A percentile compares a stretch with the other conserved stretches of the same genome.
phyloP scores from a whole-genome alignment of 2,113 vertebrate species.

The Colinus virginianus region DNA sequence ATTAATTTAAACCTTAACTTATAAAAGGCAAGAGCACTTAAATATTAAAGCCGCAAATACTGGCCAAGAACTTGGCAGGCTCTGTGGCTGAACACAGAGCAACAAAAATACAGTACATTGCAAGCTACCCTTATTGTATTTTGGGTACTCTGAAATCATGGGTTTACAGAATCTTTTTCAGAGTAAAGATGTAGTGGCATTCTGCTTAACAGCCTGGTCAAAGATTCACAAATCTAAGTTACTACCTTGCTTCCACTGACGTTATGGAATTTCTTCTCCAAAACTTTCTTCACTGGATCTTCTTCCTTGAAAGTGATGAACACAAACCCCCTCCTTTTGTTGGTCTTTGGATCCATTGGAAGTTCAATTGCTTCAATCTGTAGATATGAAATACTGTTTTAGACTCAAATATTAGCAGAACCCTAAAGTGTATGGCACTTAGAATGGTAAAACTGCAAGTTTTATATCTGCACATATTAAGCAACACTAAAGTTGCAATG shows the following conservation, averaged over 20 bases:
- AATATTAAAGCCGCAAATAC: not conserved
- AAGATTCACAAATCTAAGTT: not conserved
- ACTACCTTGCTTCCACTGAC: constrained; percentile 96
- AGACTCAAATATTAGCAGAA: not conserved
- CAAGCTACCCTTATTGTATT: not conserved
- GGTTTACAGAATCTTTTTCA: not conserved
- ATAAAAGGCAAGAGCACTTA: not conserved
- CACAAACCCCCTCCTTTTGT: constrained; percentile 97
- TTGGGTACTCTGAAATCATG: not conserved
- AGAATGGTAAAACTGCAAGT: not conserved
- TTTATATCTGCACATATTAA: not conserved
- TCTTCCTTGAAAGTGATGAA: constrained; percentile 99
- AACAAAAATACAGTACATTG: not conserved
- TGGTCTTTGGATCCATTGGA: constrained; percentile 97
- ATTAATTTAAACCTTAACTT: not conserved
- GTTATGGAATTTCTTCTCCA: constrained; percentile 97
- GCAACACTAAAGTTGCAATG: not conserved
- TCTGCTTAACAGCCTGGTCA: not conserved
- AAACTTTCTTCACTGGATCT: constrained; percentile 91
- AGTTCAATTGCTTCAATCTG: constrained; percentile 97
- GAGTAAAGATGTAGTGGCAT: not conserved
- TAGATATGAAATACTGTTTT: constrained; percentile 16
- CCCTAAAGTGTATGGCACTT: not conserved
- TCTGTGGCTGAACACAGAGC: accelerated
- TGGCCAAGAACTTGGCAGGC: not conserved